Evolutionary conservation across 2,113 vertebrate genomes (phyloP), one percentile per base, ranked within the genome.

Genomic region (Gadus macrocephalus): DNA sequence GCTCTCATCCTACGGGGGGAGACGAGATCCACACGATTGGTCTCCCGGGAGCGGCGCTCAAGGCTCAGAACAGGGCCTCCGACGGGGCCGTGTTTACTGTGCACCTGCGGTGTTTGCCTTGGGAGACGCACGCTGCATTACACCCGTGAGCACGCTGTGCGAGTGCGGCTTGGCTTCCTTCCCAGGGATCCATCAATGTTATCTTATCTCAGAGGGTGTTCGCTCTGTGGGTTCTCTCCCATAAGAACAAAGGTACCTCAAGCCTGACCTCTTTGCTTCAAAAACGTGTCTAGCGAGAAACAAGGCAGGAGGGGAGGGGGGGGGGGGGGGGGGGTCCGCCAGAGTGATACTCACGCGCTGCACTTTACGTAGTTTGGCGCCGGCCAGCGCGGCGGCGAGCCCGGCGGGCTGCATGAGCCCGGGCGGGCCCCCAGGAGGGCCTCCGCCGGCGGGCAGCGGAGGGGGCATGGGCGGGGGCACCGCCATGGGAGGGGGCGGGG

Each of bases 331-430:
- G 42, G 8, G 42, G 42, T 9, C 42, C 42, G 27, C 62, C 62
- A 6, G 42, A 14, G n/a, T 19, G 73, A 71, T 58, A 16, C 95
- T 94, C 89, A 98, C 97, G 93, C 96, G 89, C 60, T 95, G 95
- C 11, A 96, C 96, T 93, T 94, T 95, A 68, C 97, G 94, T 64
- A 99, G 92, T 91, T 99, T 99, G 89, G 97, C 97, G 86, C 96
- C 96, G 53, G 97, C 96, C 88, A 99, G 88, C 20, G 97, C 97
- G 0, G 96, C 96, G 1, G 97, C 97, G 59, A 99, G 92, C 76
- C 97, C 97, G 5, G 96, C 95, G 78, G 96, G 95, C 79, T 88
- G 87, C n/a, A 78, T 82, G 84, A 90, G 84, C 53, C 95, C 95
- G 0, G 94, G 95, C 1, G 89, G 86, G 17, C 83, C 89, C 58